These are phyloP conservation scores for Lingula anatina DNA, from an alignment of 2,888 invertebrate species.

Conservation along the genomic window DNA sequence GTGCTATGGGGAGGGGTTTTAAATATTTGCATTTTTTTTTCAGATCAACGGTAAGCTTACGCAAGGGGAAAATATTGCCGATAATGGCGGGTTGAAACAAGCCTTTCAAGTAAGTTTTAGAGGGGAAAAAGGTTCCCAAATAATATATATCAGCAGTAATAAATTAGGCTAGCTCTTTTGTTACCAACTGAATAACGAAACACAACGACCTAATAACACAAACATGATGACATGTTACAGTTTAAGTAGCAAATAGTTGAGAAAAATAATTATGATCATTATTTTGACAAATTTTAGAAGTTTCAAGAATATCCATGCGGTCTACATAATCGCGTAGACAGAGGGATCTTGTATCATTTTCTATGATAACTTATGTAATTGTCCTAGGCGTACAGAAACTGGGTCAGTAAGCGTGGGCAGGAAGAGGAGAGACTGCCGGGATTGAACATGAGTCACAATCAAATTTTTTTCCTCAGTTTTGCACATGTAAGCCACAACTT, in stretches of 20 bases:
- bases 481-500: constrained; percentile 56
- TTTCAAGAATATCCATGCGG: too few species aligned
- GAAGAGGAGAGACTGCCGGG: constrained; percentile 62
- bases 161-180: too few species aligned
- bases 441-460: constrained; percentile 47
- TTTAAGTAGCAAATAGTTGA: too few species aligned
- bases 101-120: constrained; percentile 69
- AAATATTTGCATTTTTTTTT: constrained; percentile 1
- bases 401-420: constrained; percentile 49
- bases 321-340: too few species aligned
- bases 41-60: constrained; percentile 82
- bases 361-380: neutral
- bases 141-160: too few species aligned
- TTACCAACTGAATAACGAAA: too few species aligned
- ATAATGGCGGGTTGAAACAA: constrained; percentile 89
- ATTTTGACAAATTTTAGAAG: too few species aligned
- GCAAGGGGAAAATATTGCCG: constrained; percentile 92
- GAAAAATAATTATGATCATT: too few species aligned
- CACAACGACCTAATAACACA: too few species aligned
- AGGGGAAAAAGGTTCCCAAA: too few species aligned
- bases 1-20: too few species aligned
- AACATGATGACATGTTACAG: too few species aligned
- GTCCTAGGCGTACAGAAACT: constrained; percentile 41
- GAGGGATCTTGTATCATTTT: neutral
- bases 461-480: constrained; percentile 55